phyloP scores from a whole-genome alignment of 2,113 vertebrate genomes.

The Burhinus bistriatus region DNA sequence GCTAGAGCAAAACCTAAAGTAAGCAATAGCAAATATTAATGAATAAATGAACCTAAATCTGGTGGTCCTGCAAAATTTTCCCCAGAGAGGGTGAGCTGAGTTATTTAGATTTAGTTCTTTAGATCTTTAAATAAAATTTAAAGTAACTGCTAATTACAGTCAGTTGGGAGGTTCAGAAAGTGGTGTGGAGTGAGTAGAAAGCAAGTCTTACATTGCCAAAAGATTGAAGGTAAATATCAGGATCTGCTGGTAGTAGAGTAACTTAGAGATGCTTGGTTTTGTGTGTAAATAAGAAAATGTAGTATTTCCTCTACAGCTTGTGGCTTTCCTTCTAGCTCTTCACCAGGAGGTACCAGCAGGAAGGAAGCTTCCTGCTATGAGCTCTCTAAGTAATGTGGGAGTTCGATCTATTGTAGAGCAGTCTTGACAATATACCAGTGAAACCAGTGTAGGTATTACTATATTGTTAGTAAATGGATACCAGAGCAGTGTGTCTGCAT shows the following conservation, averaged over 20 bases:
- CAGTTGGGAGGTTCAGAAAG: neutral
- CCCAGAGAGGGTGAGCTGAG: neutral
- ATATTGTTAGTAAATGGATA: neutral
- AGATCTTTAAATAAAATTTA: neutral
- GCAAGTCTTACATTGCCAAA: neutral
- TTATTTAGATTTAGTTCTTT: neutral
- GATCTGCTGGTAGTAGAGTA: neutral
- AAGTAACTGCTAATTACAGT: neutral
- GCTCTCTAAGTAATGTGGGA: neutral
- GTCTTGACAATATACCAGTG: neutral
- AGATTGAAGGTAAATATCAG: neutral
- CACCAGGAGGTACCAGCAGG: neutral
- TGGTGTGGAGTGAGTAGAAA: neutral
- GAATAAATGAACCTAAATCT: neutral
- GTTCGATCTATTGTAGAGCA: neutral
- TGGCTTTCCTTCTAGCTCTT: neutral
- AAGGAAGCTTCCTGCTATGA: neutral
- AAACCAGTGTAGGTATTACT: neutral
- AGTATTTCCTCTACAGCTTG: neutral
- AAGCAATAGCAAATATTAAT: neutral
- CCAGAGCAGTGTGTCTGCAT: neutral
- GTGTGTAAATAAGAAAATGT: neutral
- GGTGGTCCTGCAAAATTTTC: neutral
- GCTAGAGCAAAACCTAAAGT: neutral
- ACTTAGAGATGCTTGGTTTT: neutral